Percentiles rank a stretch among this genome's conserved stretches.
These are phyloP conservation scores for Lagocephalus sceleratus DNA, from an alignment of 2,797 vertebrate genomes.

Conservation along the genomic window DNA sequence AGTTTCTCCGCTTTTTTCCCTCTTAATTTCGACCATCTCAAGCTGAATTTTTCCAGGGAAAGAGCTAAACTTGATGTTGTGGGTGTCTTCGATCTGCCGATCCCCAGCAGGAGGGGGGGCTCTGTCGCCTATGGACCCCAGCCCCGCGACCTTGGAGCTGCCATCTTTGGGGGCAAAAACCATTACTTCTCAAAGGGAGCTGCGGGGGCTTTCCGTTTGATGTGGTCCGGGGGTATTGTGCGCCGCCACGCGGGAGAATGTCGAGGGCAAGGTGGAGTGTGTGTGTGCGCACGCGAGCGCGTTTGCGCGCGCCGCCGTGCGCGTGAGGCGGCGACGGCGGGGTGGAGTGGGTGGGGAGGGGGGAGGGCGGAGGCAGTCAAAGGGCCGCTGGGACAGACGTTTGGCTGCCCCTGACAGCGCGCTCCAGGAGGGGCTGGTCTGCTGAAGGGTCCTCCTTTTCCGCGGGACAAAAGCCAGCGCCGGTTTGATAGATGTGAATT, in stretches of 20 bases:
- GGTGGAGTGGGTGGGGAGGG: no score
- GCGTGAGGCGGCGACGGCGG: slow-evolving; percentile 78
- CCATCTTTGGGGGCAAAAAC: slow-evolving; percentile 69
- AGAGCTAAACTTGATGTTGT: slow-evolving; percentile 27
- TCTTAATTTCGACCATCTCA: no score
- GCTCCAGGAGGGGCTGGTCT: slow-evolving; percentile 82
- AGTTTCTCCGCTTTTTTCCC: no score
- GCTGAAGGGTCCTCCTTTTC: slow-evolving; percentile 72
- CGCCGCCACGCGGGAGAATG: slow-evolving; percentile 68
- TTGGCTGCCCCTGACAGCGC: slow-evolving; percentile 79
- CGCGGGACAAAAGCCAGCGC: slow-evolving; percentile 76
- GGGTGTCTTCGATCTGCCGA: slow-evolving; percentile 29
- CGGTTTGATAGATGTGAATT: slow-evolving; percentile 86
- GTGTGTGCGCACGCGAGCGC: slow-evolving; percentile 36
- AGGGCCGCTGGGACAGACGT: slow-evolving; percentile 78
- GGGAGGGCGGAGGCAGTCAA: slow-evolving; percentile 83
- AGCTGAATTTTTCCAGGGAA: no score
- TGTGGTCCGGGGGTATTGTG: slow-evolving; percentile 74
- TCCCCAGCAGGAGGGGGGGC: slow-evolving; percentile 56
- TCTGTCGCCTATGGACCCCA: slow-evolving; percentile 43
- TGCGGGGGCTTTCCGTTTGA: slow-evolving; percentile 76
- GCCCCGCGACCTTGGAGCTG: slow-evolving; percentile 60
- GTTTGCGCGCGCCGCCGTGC: slow-evolving; percentile 45
- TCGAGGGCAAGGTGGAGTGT: slow-evolving; percentile 69
- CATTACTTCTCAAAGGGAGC: slow-evolving; percentile 72